These are phyloP conservation scores for Oreochromis aureus DNA, from an alignment of 2,113 vertebrate species.

Conservation along the genomic window DNA sequence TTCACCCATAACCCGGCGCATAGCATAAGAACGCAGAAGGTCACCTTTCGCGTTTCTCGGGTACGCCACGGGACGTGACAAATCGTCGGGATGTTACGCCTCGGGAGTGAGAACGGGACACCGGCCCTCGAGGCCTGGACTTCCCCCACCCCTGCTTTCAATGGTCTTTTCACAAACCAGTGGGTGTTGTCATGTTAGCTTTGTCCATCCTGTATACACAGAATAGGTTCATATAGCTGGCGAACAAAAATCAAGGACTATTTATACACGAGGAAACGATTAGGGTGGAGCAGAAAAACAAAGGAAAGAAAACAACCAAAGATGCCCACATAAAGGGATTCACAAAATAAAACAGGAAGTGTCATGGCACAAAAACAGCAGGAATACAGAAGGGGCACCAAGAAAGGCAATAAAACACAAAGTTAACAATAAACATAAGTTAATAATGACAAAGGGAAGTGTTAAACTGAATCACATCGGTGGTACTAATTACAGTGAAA, in stretches of 20 bases:
- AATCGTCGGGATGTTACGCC: no score
- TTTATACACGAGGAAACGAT: accelerated
- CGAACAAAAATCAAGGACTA: not conserved
- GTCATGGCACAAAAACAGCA: not conserved
- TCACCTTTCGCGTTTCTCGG: no score
- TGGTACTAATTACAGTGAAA: not conserved
- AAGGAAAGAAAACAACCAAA: not conserved
- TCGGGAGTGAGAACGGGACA: not conserved
- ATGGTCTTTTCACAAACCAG: not conserved
- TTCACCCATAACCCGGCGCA: no score
- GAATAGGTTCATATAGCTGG: not conserved
- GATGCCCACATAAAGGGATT: not conserved
- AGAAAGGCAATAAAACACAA: not conserved
- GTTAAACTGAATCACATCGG: not conserved
- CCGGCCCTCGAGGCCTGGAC: accelerated
- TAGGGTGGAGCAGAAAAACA: not conserved
- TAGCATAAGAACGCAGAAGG: no score
- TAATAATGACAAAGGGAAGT: not conserved
- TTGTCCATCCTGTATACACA: accelerated
- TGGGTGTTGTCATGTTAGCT: not conserved
- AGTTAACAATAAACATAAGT: accelerated
- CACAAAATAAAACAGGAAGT: not conserved
- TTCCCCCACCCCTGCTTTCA: not conserved
- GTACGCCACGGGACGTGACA: no score
- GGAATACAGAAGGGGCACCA: not conserved